These are phyloP conservation scores for Anguilla marmorata DNA, from an alignment of 2,797 vertebrate species.

Conservation along the genomic window DNA sequence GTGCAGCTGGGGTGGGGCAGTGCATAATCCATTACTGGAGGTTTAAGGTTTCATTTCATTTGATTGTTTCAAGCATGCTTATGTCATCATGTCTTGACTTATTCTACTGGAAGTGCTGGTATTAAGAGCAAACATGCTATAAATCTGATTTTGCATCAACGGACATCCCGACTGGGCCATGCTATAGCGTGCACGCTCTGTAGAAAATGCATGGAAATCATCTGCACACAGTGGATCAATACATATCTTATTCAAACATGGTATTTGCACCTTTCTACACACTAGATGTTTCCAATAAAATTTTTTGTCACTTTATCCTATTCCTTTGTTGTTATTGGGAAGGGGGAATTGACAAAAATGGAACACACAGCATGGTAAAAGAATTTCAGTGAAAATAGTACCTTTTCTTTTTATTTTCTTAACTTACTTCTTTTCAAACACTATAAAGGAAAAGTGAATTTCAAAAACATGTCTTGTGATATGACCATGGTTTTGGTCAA, in stretches of 20 bases:
- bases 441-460: neutral
- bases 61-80: constrained; percentile 28
- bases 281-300: neutral
- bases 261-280: neutral
- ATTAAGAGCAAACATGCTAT: neutral
- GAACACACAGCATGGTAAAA: neutral
- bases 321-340: neutral
- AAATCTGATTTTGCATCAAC: neutral
- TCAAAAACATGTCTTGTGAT: neutral
- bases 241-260: neutral
- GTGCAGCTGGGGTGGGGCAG: constrained; percentile 7
- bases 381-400: neutral
- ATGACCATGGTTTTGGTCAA: neutral
- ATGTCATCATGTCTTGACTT: constrained; percentile 31
- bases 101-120: neutral
- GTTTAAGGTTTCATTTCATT: constrained; percentile 40
- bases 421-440: neutral
- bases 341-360: neutral
- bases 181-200: neutral
- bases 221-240: neutral
- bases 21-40: constrained; percentile 32
- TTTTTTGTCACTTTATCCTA: neutral
- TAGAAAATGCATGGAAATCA: neutral
- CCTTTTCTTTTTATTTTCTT: neutral
- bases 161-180: neutral